Evolutionary conservation across 1,140 invertebrate genomes (phyloP).

Genomic region (Drosophila paulistorum): DNA sequence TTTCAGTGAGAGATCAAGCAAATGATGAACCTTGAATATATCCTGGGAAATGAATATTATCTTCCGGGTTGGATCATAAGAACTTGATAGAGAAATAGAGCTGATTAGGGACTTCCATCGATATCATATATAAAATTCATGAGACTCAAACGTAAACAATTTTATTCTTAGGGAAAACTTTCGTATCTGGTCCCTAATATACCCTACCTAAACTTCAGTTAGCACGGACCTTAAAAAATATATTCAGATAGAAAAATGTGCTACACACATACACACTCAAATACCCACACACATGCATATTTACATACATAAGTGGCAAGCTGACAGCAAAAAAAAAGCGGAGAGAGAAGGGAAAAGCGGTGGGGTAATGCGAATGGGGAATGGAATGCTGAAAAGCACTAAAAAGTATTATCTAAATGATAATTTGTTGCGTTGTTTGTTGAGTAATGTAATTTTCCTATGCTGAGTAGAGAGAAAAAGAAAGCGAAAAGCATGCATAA

Average conservation of each 20-base stretch:
- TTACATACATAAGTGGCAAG: slow-evolving; percentile 47
- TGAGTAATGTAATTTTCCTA: slow-evolving; percentile 75
- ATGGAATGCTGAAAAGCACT: slow-evolving; percentile 66
- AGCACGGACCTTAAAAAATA: slow-evolving; percentile 17
- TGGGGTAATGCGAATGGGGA: slow-evolving; percentile 1
- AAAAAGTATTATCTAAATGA: slow-evolving; percentile 81
- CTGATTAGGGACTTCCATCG: too few relatives aligned
- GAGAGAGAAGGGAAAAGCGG: not conserved
- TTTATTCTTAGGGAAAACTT: not conserved
- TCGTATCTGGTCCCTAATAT: slow-evolving; percentile 10
- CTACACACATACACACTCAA: slow-evolving; percentile 10
- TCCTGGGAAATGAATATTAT: not conserved
- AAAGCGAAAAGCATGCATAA: slow-evolving; percentile 19
- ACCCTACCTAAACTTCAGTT: not conserved
- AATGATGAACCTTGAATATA: not conserved
- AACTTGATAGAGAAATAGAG: not conserved
- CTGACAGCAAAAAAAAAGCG: slow-evolving; percentile 16
- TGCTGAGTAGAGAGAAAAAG: slow-evolving; percentile 51
- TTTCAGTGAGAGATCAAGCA: slow-evolving; percentile 21
- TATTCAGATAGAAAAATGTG: slow-evolving; percentile 56
- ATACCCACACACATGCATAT: slow-evolving; percentile 8
- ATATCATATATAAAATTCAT: too few relatives aligned
- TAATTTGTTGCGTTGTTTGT: slow-evolving; percentile 80
- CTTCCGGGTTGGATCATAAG: too few relatives aligned
- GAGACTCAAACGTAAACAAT: too few relatives aligned